These are phyloP conservation scores for Stictocephala bisonia DNA, from an alignment of 2,888 invertebrate species.

Conservation along the genomic window DNA sequence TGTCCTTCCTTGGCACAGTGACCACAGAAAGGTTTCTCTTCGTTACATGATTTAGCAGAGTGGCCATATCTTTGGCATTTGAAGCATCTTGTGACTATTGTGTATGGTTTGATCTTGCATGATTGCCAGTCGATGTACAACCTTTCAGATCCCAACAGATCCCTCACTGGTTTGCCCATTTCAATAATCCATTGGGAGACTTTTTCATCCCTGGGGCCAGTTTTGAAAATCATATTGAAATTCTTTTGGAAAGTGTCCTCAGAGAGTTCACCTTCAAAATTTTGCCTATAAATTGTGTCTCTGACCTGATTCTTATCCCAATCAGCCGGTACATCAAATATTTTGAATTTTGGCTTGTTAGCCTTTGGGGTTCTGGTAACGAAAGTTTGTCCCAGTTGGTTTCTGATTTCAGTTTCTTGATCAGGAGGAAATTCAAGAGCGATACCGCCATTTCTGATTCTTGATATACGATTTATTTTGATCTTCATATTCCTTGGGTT, in stretches of 20 bases:
- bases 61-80: constrained; percentile 54
- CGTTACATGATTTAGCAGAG: constrained; percentile 41
- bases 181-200: not conserved
- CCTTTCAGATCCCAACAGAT: not conserved
- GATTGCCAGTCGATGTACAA: constrained; percentile 49
- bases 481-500: not conserved
- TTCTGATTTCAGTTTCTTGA: not conserved
- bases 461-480: not conserved
- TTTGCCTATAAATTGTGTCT: not conserved
- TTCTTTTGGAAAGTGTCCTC: not conserved
- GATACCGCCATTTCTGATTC: constrained; percentile 6
- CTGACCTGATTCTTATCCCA: not conserved
- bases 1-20: constrained; percentile 48
- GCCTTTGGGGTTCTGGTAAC: not conserved
- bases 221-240: not conserved
- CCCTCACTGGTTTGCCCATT: not conserved
- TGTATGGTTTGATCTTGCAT: constrained; percentile 47
- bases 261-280: not conserved
- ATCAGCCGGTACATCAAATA: not conserved
- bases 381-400: not conserved
- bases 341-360: not conserved
- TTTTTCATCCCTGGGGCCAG: not conserved
- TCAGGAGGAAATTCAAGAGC: not conserved
- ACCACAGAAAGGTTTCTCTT: constrained; percentile 15
- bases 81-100: constrained; percentile 49